These are phyloP conservation scores for Eurypyga helias DNA, from an alignment of 2,113 vertebrate species.

Conservation along the genomic window DNA sequence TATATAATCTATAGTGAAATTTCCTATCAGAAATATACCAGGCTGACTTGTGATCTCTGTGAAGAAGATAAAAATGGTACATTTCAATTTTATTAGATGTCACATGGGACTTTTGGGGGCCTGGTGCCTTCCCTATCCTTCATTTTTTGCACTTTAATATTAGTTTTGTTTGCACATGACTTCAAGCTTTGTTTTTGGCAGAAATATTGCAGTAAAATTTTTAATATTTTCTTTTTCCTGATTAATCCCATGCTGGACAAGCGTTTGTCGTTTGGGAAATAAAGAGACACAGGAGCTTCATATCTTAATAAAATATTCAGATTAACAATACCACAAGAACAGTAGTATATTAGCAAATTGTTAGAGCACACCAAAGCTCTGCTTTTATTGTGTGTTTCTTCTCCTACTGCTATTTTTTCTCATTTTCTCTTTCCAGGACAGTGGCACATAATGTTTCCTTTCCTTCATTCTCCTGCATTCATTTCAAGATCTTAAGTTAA, in stretches of 20 bases:
- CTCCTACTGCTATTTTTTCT: background rate
- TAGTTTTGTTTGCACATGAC: background rate
- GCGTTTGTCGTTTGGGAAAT: background rate
- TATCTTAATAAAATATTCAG: background rate
- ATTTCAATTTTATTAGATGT: background rate
- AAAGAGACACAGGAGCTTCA: background rate
- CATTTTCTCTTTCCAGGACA: background rate
- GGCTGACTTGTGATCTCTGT: background rate
- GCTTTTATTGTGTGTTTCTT: background rate
- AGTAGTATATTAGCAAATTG: background rate
- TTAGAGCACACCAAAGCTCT: background rate
- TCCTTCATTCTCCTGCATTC: background rate
- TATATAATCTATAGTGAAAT: background rate
- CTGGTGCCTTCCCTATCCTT: background rate
- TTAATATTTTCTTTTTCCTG: background rate
- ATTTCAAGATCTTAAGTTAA: background rate
- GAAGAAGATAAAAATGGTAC: background rate
- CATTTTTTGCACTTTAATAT: background rate
- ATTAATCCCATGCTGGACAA: background rate
- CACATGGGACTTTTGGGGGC: background rate
- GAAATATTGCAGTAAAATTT: background rate
- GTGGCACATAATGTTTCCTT: background rate
- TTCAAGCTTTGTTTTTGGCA: background rate
- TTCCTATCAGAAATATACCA: background rate
- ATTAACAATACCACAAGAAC: background rate